Evolutionary conservation across 2,888 invertebrate species (phyloP).

Genomic region (Rhagonycha lutea): DNA sequence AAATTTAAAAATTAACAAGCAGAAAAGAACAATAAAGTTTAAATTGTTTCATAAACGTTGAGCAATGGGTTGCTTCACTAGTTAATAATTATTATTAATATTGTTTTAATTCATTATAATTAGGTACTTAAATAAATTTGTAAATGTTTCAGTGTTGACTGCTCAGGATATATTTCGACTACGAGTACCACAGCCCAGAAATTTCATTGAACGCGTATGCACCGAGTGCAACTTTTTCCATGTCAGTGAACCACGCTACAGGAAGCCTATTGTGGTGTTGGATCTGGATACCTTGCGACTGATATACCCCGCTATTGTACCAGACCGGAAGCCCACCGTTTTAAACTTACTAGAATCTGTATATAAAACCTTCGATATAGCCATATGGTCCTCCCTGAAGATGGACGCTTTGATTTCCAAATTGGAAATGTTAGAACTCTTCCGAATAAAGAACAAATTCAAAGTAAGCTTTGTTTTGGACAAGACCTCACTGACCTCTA

Average conservation of each 20-base stretch:
- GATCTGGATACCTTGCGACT: not conserved
- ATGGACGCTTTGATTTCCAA: not conserved
- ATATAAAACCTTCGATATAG: not conserved
- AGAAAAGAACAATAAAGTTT: no score
- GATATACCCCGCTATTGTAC: not conserved
- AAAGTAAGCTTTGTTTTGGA: not conserved
- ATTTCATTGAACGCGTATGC: not conserved
- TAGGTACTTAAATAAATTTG: no score
- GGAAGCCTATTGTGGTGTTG: not conserved
- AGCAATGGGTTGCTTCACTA: no score
- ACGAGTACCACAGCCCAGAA: not conserved
- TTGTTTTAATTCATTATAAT: no score
- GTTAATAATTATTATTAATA: no score
- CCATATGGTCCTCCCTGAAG: not conserved
- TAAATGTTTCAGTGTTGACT: not conserved
- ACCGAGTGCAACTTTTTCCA: not conserved
- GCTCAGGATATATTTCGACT: not conserved
- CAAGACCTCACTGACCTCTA: not conserved
- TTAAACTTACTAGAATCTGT: not conserved
- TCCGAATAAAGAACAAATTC: not conserved
- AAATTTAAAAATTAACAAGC: no score
- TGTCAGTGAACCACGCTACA: not conserved
- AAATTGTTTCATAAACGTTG: no score
- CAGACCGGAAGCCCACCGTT: not conserved
- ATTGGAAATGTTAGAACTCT: not conserved